These are phyloP conservation scores for Beaufortia kweichowensis DNA, from an alignment of 2,113 vertebrate genomes.

Conservation along the genomic window DNA sequence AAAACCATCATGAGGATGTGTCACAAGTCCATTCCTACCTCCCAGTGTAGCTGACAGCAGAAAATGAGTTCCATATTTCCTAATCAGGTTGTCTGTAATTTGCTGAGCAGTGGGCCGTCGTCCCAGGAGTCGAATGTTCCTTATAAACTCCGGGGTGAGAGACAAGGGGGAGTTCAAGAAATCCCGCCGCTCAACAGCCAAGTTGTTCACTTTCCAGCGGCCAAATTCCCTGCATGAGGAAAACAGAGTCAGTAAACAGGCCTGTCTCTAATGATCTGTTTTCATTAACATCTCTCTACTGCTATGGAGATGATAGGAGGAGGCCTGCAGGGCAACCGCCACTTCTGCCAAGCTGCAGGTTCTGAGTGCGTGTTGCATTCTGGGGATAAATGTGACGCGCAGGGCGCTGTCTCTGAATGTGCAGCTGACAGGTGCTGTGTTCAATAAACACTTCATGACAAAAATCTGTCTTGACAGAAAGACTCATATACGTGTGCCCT, in stretches of 20 bases:
- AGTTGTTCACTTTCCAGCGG: constrained; percentile 97
- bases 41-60: constrained; percentile 92
- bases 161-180: constrained; percentile 90
- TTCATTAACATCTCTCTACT: constrained; percentile 37
- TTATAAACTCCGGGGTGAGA: constrained; percentile 91
- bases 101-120: constrained; percentile 87
- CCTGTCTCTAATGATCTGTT: constrained; percentile 38
- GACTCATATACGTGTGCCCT: constrained; percentile 29
- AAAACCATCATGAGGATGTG: neutral
- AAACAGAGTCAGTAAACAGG: constrained; percentile 35
- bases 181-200: constrained; percentile 91
- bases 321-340: constrained; percentile 5
- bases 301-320: constrained; percentile 16
- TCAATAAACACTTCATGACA: constrained; percentile 57
- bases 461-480: constrained; percentile 52
- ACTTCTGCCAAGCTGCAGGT: constrained; percentile 32
- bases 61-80: constrained; percentile 98
- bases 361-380: constrained; percentile 33
- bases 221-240: constrained; percentile 89
- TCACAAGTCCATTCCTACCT: constrained; percentile 76
- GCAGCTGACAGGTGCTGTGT: constrained; percentile 59
- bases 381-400: constrained; percentile 41
- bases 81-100: constrained; percentile 96
- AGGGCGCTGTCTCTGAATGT: constrained; percentile 16
- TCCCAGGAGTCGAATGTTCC: constrained; percentile 92